Evolutionary conservation across 2,797 vertebrate species (phyloP), one percentile per base, ranked within the genome.

Genomic region (Notoglanidium macrostoma): DNA sequence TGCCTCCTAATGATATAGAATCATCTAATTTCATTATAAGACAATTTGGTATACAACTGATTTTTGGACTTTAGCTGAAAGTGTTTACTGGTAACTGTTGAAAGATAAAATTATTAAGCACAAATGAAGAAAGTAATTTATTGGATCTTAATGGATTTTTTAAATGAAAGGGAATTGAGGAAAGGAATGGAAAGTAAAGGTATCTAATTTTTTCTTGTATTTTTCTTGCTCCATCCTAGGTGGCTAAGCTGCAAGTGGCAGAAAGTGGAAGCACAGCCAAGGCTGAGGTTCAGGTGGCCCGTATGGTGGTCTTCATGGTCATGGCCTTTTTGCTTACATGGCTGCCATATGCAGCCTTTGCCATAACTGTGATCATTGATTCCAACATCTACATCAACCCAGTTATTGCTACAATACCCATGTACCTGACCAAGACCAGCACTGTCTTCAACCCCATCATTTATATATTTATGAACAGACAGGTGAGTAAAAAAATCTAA

Each of bases 251-350:
- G 85, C 92, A 95, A 93, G 89, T 92, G 21, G 86, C 92, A 35
- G 92, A 95, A 90, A 89, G 85, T 0, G 91, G 92, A 86, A 95
- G 93, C 89, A 94, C 91, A 7, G 88, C 90, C 59, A 95, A 94
- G 5, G 94, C 96, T 57, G 96, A 97, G 92, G 91, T 91, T 89
- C 96, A 96, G 92, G 97, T 97, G 89, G 94, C 96, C 0, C 93
- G 94, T 65, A 97, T 97, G 97, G 95, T 97, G 0, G 88, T 96
- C 9, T 93, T 97, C 76, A 98, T 98, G 96, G 96, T 97, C 83
- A 0, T 97, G 89, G 95, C 96, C 23, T 98, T 98, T 90, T 93
- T 98, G 0, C 91, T 96, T 79, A 96, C 96, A 91, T 98, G 97
- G 97, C 91, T 95, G 32, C 97, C 97, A 0, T 97, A 98, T 0